Conservation (phyloP, 2,888 invertebrate species). For the Dioctria rufipes region DNA sequence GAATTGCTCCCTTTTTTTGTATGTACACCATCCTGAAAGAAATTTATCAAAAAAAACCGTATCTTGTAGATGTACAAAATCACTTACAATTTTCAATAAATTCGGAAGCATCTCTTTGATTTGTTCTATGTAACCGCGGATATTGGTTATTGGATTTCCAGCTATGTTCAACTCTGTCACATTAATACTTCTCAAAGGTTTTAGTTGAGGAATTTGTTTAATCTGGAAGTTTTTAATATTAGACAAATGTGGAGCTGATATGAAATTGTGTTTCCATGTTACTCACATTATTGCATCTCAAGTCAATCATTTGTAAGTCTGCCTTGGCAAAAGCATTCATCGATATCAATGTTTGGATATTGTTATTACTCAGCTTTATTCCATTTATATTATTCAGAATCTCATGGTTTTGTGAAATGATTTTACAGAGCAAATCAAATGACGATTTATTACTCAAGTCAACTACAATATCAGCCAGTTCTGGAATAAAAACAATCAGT, state of each 20-base stretch:
- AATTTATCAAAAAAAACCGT: slow-evolving; percentile 2
- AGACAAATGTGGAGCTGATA: no score
- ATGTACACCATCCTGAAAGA: slow-evolving; percentile 52
- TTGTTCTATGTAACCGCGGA: slow-evolving; percentile 38
- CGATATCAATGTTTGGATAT: slow-evolving; percentile 51
- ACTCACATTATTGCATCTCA: slow-evolving; percentile 58
- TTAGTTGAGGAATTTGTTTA: slow-evolving; percentile 45
- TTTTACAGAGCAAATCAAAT: slow-evolving; percentile 55
- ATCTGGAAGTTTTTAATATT: slow-evolving; percentile 54
- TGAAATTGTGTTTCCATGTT: neutral
- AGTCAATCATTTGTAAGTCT: slow-evolving; percentile 56
- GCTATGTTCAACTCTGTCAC: slow-evolving; percentile 55
- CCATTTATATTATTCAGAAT: slow-evolving; percentile 58
- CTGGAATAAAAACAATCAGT: slow-evolving; percentile 33
- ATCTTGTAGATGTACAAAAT: no score
- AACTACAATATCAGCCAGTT: slow-evolving; percentile 55
- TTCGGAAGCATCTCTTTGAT: slow-evolving; percentile 54
- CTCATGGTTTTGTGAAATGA: slow-evolving; percentile 50
- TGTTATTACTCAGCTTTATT: slow-evolving; percentile 57
- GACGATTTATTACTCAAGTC: slow-evolving; percentile 54
- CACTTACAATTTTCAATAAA: slow-evolving; percentile 52
- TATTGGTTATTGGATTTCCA: slow-evolving; percentile 55
- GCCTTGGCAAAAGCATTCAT: slow-evolving; percentile 43
- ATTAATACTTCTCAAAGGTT: slow-evolving; percentile 46
- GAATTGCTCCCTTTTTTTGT: slow-evolving; percentile 35